Conservation (phyloP, 92 coral and sea anemone genomes). For the Zoanthus sansibaricus region DNA sequence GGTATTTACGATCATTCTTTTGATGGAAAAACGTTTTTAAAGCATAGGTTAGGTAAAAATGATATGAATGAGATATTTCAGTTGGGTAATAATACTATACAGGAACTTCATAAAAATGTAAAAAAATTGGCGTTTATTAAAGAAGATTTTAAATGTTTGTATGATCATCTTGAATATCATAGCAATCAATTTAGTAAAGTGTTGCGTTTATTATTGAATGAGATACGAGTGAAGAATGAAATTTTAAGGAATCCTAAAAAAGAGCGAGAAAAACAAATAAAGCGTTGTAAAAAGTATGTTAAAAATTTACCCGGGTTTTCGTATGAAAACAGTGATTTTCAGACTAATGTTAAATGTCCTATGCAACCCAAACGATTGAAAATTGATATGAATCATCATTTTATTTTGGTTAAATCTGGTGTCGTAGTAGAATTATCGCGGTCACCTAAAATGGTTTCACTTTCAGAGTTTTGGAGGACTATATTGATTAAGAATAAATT, state of each 20-base stretch:
- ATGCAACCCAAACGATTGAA: too few relatives aligned
- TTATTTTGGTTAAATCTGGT: background rate
- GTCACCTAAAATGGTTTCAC: background rate
- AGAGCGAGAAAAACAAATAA: background rate
- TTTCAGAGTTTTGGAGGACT: background rate
- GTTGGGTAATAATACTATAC: background rate
- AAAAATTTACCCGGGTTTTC: background rate
- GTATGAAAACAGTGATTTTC: background rate
- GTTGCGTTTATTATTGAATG: background rate
- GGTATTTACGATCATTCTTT: slow-evolving; percentile 8
- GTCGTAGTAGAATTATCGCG: background rate
- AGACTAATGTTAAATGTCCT: too few relatives aligned
- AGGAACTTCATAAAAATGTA: background rate
- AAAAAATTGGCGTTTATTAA: background rate
- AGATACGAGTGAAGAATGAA: background rate
- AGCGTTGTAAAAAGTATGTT: background rate
- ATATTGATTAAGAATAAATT: background rate
- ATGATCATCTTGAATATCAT: background rate
- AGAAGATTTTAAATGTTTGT: background rate
- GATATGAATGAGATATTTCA: background rate
- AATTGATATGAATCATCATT: background rate
- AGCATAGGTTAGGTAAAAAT: background rate
- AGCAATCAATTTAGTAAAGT: background rate
- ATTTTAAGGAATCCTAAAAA: background rate
- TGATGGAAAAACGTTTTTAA: background rate